A percentile compares a stretch with the other conserved stretches of the same genome.
Evolutionary conservation across 64 coral and sea anemone species (phyloP).

Genomic region (Catalaphyllia jardinei): DNA sequence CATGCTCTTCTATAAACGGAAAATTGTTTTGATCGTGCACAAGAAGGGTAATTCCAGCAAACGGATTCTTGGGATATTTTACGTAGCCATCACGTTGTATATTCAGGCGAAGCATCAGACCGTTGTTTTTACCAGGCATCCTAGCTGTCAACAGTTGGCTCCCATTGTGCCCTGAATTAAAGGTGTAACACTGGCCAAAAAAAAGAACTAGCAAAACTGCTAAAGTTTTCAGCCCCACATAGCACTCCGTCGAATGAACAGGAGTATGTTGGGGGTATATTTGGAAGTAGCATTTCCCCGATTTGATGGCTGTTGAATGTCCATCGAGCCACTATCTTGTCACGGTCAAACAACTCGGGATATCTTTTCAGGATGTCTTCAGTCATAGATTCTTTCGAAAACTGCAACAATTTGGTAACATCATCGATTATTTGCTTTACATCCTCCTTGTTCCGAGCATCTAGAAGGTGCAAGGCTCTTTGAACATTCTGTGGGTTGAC

Average conservation of each 20-base stretch:
- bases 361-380: neutral
- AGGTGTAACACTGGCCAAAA: conserved; percentile 55
- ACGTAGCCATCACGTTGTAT: conserved; percentile 33
- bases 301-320: conserved; percentile 26
- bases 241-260: conserved; percentile 55
- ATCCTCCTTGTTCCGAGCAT: neutral
- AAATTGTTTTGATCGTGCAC: conserved; percentile 57
- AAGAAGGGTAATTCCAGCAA: conserved; percentile 51
- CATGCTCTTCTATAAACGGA: conserved; percentile 50
- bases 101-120: conserved; percentile 53
- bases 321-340: neutral
- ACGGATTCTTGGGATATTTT: neutral
- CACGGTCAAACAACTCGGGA: neutral
- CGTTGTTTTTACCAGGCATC: conserved; percentile 36
- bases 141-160: conserved; percentile 4
- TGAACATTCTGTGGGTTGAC: conserved; percentile 20
- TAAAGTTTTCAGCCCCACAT: conserved; percentile 51
- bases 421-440: neutral
- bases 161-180: conserved; percentile 31
- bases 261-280: neutral
- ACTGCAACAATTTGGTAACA: neutral
- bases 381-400: neutral
- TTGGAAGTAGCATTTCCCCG: conserved; percentile 19
- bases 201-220: conserved; percentile 1
- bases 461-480: neutral